A percentile compares a stretch with the other conserved stretches of the same genome.
Conservation (phyloP, 2,888 invertebrate genomes). For the Malacosoma neustria region DNA sequence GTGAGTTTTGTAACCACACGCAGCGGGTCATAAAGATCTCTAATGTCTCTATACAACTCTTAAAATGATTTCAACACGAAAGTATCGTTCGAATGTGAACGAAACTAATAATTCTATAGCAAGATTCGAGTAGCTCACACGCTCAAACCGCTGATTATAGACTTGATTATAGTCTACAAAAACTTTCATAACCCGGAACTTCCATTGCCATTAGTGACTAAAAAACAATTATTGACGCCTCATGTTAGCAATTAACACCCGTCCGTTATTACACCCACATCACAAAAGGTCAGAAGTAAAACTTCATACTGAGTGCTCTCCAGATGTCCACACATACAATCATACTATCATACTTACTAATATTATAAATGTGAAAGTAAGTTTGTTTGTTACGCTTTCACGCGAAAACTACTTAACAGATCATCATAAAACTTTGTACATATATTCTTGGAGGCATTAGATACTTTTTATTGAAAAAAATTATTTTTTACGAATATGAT, state of each 20-base stretch:
- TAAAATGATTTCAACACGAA: constrained; percentile 37
- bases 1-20: constrained; percentile 53
- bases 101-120: constrained; percentile 54
- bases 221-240: constrained; percentile 70
- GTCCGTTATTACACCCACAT: constrained; percentile 63
- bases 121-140: constrained; percentile 55
- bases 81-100: constrained; percentile 38
- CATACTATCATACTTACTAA: no score
- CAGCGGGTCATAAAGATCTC: constrained; percentile 56
- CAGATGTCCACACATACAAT: no score
- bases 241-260: constrained; percentile 72
- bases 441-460: no score
- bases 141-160: constrained; percentile 63
- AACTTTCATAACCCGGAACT: constrained; percentile 69
- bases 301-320: no score
- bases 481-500: no score
- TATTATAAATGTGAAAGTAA: no score
- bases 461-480: no score
- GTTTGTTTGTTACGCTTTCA: no score
- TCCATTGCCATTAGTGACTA: constrained; percentile 58
- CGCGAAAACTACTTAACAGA: no score
- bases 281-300: no score
- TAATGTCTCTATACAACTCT: constrained; percentile 66
- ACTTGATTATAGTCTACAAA: constrained; percentile 69
- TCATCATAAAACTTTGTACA: no score